Base-by-base conservation (phyloP, 2,797 vertebrate genomes). In the Discoglossus pictus region DNA sequence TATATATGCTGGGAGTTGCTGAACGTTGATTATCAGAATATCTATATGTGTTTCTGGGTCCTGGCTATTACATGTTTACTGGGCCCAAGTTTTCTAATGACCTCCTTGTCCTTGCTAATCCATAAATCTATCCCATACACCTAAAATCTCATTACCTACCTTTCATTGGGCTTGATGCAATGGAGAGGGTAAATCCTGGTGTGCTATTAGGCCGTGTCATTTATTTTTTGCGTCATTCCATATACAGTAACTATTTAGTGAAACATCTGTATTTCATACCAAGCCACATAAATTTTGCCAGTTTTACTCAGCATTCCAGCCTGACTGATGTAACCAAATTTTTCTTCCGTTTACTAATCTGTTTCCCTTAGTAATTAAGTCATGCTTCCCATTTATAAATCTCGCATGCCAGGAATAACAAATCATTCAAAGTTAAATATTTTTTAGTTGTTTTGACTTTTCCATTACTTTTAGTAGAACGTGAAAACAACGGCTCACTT, bases 321-420 rank as follows among this genome's bases (percentile, higher is more conserved):
- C 2, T 2, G 36, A n/a, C 52, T 71, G 52, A 71, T 43, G 68
- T 71, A 44, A 71, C 17, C 38, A 34, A 25, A 40, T 58, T 31
- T 39, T 71, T 51, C 43, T 35, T 42, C 67, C 13, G 43, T 71
- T 52, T 16, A 51, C 44, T 35, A 40, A 58, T 20, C 61, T 21
- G 51, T 63, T 63, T 51, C 61, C 65, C 61, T 25, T 71, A 38
- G 60, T 61, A 10, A 16, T 59, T 64, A 34, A 58, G 31, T 71
- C 61, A 71, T 59, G 59, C 52, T 71, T 71, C 68, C 68, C 61
- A 58, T 71, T 64, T 53, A 51, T 35, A 7, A 35, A 12, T 8
- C 8, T 8, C 10, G 39, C 25, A 34, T 43, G 68, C 68, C 68
- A 71, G 68, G 61, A 18, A 64, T 58, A 71, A 71, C 68, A 71